Evolutionary conservation across 1,140 invertebrate genomes (phyloP), one percentile per base, ranked within the genome.

Genomic region (Cephus cinctus): DNA sequence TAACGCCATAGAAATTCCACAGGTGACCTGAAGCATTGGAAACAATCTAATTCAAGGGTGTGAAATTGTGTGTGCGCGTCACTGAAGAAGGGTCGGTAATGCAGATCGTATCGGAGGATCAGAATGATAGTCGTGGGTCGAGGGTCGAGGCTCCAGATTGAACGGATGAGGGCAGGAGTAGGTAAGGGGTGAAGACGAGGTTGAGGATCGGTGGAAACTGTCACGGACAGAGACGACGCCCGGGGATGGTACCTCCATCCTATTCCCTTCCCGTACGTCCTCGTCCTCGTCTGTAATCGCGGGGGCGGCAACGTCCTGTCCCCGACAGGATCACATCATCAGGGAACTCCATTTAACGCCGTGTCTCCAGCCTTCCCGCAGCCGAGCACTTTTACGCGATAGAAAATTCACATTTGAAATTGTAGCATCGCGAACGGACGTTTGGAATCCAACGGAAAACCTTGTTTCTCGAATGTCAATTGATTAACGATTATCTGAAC

Each of bases 301-400:
- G 69, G 68, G 73, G 75, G 75, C 72, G 75, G 73, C 68, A 61
- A 75, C 75, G 71, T 71, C 65, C 75, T 77, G 75, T 76, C 67
- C 71, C 61, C 67, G 71, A 70, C 75, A 77, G 75, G 69, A 74
- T 76, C 74, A 67, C 67, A 69, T 70, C 69, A 68, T 64, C 61
- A 64, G 63, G 57, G 65, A 71, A 62, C 66, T 65, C 39, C n/a
- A 40, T 49, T 45, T 23, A 47, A 39, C 36, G 36, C 31, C 25
- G 45, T 52, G 52, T 53, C 43, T 44, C 48, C 50, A 41, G 54
- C 22, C 42, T 52, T 45, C 52, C 55, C 54, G 52, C 41, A n/a
- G n/a, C n/a, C n/a, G n/a, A n/a, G n/a, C n/a, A n/a, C n/a, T n/a
- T n/a, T n/a, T n/a, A n/a, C n/a, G n/a, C n/a, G n/a, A n/a, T n/a